Base-by-base conservation (phyloP, 2,888 invertebrate genomes). In the Drosophila anceps region DNA sequence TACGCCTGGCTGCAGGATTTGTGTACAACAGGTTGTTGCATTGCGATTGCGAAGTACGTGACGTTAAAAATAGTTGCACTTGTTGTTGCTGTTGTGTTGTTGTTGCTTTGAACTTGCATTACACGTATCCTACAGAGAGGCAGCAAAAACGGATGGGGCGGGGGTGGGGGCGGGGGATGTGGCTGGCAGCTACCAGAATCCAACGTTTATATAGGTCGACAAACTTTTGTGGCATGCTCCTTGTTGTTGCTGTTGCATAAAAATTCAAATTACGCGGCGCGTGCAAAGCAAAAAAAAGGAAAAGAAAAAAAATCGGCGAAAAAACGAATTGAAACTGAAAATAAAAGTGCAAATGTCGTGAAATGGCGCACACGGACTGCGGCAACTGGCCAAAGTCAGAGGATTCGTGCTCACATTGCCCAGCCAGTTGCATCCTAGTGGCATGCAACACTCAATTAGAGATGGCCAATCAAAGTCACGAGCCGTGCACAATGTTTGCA, bases 181-280 rank as follows among this genome's bases (percentile, higher is more conserved):
- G 58, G 53, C 67, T 63, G 55, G 50, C 77, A 66, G 61, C 71
- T 63, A 72, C 67, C 72, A 76, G 85, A 78, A 68, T 75, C 80
- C 83, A 64, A 65, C 76, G 75, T 75, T 81, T 84, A 89, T 89
- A 80, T 90, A 86, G 90, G 90, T 90, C 90, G 88, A 81, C 90
- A 84, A 90, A 88, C 84, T 90, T 86, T 88, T 80, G 82, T 75
- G 88, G 84, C 87, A 84, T 68, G 86, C 69, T 77, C 65, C 65
- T 71, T 76, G 73, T 67, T 82, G 77, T 59, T 84, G 69, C 27
- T 61, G 82, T 66, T 77, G 83, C 84, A 87, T 84, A 89, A 87
- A 89, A 89, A 87, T 88, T 87, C 89, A 88, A 88, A 87, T 87
- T 88, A 76, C 88, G 86, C 86, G 88, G 62, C 84, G 81, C 75